Percentiles rank a stretch among this genome's conserved stretches.
Evolutionary conservation across 1,140 invertebrate species (phyloP).

Genomic region (Aphelenchoides fujianensis): DNA sequence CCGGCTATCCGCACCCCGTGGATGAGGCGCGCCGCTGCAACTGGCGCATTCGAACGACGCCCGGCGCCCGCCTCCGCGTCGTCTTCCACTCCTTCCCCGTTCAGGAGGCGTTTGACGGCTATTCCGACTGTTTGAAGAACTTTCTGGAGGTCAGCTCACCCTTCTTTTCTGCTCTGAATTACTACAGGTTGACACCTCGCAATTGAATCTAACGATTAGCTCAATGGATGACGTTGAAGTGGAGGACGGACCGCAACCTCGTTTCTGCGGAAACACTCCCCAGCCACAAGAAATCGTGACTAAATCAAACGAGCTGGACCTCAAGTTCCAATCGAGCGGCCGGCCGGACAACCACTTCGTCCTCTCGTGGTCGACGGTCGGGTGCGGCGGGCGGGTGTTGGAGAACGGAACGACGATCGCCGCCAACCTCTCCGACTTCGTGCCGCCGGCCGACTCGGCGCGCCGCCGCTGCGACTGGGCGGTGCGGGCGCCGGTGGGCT

Average conservation of each 20-base stretch:
- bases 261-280: slow-evolving; percentile 32
- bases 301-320: slow-evolving; percentile 32
- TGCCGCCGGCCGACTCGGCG: slow-evolving; percentile 5
- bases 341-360: slow-evolving; percentile 58
- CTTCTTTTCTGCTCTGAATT: slow-evolving; percentile 11
- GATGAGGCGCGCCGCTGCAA: slow-evolving; percentile 32
- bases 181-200: slow-evolving; percentile 25
- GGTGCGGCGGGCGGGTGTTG: slow-evolving; percentile 48
- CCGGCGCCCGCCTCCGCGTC: slow-evolving; percentile 46
- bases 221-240: slow-evolving; percentile 12
- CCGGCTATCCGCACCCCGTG: slow-evolving; percentile 48
- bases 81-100: slow-evolving; percentile 51
- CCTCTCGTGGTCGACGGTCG: slow-evolving; percentile 52
- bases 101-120: slow-evolving; percentile 23
- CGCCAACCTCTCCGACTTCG: slow-evolving; percentile 45
- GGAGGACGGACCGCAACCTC: background rate
- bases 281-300: slow-evolving; percentile 39
- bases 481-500: slow-evolving; percentile 52
- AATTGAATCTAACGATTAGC: slow-evolving; percentile 20
- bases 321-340: slow-evolving; percentile 32
- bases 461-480: slow-evolving; percentile 49
- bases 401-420: slow-evolving; percentile 34
- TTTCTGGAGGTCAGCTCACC: slow-evolving; percentile 29
- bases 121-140: slow-evolving; percentile 30
- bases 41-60: slow-evolving; percentile 50